Evolutionary conservation across 2,888 invertebrate species (phyloP), one percentile per base, ranked within the genome.

Genomic region (Volucella inflata): DNA sequence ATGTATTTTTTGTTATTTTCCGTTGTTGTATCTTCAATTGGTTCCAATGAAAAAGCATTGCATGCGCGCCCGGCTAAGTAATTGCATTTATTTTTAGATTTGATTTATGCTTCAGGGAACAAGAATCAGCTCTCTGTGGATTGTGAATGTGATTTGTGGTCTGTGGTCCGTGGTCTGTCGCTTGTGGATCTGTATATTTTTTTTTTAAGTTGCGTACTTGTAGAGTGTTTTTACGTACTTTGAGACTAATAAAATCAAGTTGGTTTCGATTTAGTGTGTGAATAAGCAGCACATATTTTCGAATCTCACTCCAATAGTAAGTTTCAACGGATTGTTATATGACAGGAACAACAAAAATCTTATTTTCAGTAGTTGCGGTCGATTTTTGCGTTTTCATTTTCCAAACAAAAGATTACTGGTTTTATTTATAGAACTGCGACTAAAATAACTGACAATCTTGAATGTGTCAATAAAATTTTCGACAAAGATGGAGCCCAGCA

Each of bases 51-150:
- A 84, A 84, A 84, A 80, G 84, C 79, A 84, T n/a, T 65, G 55
- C 62, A 68, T 83, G 75, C 76, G 75, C 50, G 36, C 12, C 21
- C 71, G 51, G 62, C 72, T 67, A 65, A 76, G 85, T 85, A 85
- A 85, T 80, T 72, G 80, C 68, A 77, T 72, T 77, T 85, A 85
- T 85, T 85, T 85, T 85, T 85, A 85, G 85, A 76, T 72, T 68
- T 80, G 85, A 80, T 85, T 85, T 85, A 77, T 85, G 85, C 80
- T 81, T 67, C 11, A 10, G 14, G 46, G 30, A 46, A 11, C 12
- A 72, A 60, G 40, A 44, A 59, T 60, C 60, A 40, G 30, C 57
- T 55, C 50, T 71, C 59, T 71, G 60, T 71, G 50, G 50, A 71
- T 36, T 46, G 17, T 10, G 10, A 72, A 16, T 30, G 50, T 51